These are phyloP conservation scores for Hippocampus abdominalis DNA, from an alignment of 2,113 vertebrate genomes.

Conservation along the genomic window DNA sequence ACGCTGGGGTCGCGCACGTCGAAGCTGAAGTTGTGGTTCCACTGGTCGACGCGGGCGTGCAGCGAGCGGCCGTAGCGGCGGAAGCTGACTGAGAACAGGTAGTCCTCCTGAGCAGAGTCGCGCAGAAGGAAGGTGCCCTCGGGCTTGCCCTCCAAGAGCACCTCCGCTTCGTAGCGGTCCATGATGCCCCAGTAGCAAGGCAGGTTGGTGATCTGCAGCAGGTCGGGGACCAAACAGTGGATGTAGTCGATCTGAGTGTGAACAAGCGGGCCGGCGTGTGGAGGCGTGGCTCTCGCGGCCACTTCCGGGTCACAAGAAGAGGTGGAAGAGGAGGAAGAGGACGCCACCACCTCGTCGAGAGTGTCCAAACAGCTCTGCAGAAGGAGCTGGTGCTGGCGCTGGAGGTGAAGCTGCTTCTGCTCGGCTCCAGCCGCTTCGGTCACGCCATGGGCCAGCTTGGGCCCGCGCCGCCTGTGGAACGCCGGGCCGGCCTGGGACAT, in stretches of 20 bases:
- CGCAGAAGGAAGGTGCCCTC: slow-evolving; percentile 82
- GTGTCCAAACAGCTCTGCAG: slow-evolving; percentile 76
- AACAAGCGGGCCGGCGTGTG: slow-evolving; percentile 64
- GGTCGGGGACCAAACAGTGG: slow-evolving; percentile 80
- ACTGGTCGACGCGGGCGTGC: slow-evolving; percentile 81
- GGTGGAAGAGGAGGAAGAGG: slow-evolving; percentile 22
- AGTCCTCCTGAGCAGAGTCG: slow-evolving; percentile 83
- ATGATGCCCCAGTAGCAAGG: slow-evolving; percentile 83
- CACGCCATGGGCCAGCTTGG: slow-evolving; percentile 78
- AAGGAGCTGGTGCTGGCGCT: slow-evolving; percentile 71
- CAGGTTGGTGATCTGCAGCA: slow-evolving; percentile 75
- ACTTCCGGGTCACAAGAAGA: slow-evolving; percentile 33
- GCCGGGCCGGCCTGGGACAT: slow-evolving; percentile 74
- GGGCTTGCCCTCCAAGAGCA: slow-evolving; percentile 74
- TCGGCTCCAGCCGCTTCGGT: slow-evolving; percentile 72
- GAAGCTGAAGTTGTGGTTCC: slow-evolving; percentile 85
- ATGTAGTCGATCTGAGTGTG: slow-evolving; percentile 82
- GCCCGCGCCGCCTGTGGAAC: slow-evolving; percentile 77
- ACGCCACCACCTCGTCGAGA: slow-evolving; percentile 72
- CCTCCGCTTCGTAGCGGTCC: slow-evolving; percentile 81
- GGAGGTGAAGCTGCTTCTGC: slow-evolving; percentile 71
- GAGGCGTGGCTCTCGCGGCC: slow-evolving; percentile 19
- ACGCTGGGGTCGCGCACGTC: slow-evolving; percentile 82
- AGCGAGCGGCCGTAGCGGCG: slow-evolving; percentile 80
- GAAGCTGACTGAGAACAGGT: slow-evolving; percentile 83